These are phyloP conservation scores for Hemicentrotus pulcherrimus DNA, from an alignment of 35 echinoderm and acorn worm genomes.

Conservation along the genomic window DNA sequence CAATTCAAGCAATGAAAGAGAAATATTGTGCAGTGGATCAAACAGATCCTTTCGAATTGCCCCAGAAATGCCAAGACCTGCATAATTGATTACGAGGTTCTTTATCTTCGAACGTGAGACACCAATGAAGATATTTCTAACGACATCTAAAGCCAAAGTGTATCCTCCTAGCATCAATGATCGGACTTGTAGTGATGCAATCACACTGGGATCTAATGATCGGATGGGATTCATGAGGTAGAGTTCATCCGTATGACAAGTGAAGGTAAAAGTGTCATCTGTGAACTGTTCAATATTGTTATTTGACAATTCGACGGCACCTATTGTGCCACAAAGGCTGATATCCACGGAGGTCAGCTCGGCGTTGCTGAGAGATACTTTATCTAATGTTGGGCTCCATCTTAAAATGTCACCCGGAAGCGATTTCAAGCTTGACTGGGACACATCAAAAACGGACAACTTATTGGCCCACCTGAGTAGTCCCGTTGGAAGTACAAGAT, in stretches of 20 bases:
- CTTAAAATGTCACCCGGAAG: background rate
- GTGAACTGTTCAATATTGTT: background rate
- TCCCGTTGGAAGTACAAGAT: background rate
- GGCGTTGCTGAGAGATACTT: background rate
- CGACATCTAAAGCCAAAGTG: background rate
- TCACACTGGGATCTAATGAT: background rate
- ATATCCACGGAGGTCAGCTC: background rate
- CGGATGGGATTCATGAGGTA: background rate
- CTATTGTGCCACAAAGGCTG: background rate
- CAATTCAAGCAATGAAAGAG: background rate
- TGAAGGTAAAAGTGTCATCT: background rate
- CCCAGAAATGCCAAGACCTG: background rate
- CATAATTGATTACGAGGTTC: background rate
- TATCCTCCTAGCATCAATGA: background rate
- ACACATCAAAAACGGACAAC: background rate
- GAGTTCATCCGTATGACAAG: background rate
- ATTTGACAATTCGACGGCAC: background rate
- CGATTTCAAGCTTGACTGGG: background rate
- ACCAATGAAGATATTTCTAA: background rate
- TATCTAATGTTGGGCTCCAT: background rate
- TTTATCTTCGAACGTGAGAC: background rate
- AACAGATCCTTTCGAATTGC: background rate
- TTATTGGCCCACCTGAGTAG: background rate
- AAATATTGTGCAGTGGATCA: background rate
- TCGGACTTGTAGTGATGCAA: background rate